Base-by-base conservation (phyloP, 1,140 invertebrate genomes). In the Drosophila yakuba region DNA sequence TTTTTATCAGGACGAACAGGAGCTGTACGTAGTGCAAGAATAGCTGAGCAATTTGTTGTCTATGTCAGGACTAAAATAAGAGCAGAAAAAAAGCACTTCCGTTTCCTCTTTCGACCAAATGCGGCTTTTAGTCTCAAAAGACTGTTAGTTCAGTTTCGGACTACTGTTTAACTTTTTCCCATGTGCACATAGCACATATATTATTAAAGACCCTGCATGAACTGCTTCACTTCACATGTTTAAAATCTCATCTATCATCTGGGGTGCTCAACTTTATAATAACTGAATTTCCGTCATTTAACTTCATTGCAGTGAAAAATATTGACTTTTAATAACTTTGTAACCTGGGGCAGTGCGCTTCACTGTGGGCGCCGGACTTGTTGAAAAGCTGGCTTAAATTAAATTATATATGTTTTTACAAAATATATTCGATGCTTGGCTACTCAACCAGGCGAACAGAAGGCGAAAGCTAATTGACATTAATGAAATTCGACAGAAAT, bases 211-310 rank as follows among this genome's bases (percentile, higher is more conserved):
- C 36, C 35, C 32, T 32, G 3, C 25, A 7, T 15, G 35, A 11
- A 39, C 52, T 17, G 39, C 14, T 43, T 64, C 38, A 48, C 59
- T 52, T 51, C 41, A 32, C 76, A 47, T 76, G 50, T 44, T 59
- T 76, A 43, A 80, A 72, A 86, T 76, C 51, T 45, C 75, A 76
- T 83, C 66, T 45, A 79, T 86, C 80, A 89, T 56, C 52, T 52
- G 60, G 57, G 12, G 12, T 8, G 56, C 52, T 79, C 48, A 62
- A 66, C 48, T 50, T 83, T 72, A 69, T 76, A 89, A 88, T 79
- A 86, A 83, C 71, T 74, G 63, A 83, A 86, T 89, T 86, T 86
- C 79, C 83, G 83, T 83, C 83, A 88, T 78, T 89, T 76, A 66
- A 69, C 83, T 88, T 78, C 78, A 82, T 60, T 78, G 60, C 52